A percentile compares a stretch with the other conserved stretches of the same genome.
phyloP scores from a whole-genome alignment of 1,140 invertebrate genomes.

The Ceratina australensis region DNA sequence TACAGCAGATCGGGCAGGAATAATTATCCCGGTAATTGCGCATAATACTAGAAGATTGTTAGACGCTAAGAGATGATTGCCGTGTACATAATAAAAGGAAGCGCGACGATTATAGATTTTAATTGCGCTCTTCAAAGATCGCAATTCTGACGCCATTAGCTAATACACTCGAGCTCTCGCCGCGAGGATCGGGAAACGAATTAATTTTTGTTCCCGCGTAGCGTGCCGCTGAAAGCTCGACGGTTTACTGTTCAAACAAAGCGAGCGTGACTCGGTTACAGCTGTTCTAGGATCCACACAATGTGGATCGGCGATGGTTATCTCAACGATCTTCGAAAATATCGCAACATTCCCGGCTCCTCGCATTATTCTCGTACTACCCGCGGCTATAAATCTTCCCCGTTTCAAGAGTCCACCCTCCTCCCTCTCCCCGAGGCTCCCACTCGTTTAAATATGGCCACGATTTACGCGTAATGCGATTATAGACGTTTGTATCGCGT shows the following conservation, averaged over 20 bases:
- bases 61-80: neutral
- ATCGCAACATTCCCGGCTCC: neutral
- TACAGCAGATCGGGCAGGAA: neutral
- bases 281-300: neutral
- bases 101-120: neutral
- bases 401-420: neutral
- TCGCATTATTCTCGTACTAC: slow-evolving; percentile 1
- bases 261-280: neutral
- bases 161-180: neutral
- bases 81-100: slow-evolving; percentile 10
- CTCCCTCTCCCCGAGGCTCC: neutral
- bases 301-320: neutral
- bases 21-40: neutral
- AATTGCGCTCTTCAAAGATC: slow-evolving; percentile 3
- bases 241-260: neutral
- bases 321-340: neutral
- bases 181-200: too few relatives aligned
- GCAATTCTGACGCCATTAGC: neutral
- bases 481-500: slow-evolving; percentile 74
- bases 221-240: neutral
- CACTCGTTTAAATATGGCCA: slow-evolving; percentile 5
- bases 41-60: neutral
- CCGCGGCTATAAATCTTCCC: neutral
- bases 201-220: too few relatives aligned
- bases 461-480: slow-evolving; percentile 73